Evolutionary conservation across 2,888 invertebrate genomes (phyloP), one percentile per base, ranked within the genome.

Genomic region (Pecten maximus): DNA sequence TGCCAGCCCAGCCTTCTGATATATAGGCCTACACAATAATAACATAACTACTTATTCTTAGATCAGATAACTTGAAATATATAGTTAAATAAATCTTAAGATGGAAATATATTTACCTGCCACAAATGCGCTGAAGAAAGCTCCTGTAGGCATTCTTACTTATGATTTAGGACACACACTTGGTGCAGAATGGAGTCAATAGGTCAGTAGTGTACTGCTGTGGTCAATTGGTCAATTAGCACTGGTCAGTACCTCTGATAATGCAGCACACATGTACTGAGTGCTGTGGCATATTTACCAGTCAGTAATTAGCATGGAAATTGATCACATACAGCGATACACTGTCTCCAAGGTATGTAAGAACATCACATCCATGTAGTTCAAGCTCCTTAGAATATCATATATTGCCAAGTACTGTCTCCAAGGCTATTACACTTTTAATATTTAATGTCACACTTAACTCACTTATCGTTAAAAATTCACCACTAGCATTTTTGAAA

Each of bases 211-310:
- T 28, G 28, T 60, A 15, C 60, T 28, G 28, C 28, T n/a, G 60
- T 16, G 6, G 2, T 60, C 60, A 28, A n/a, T 15, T 3, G 3
- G 10, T 60, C 16, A 28, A 60, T 60, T 60, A 60, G 60, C 28
- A 60, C n/a, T 60, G 60, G 60, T 60, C 60, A 60, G 60, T 16
- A 60, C 60, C 28, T 60, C 60, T 60, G 15, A 60, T 60, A 60
- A 60, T 60, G 60, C 6, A 60, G 6, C 60, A 28, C 60, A 60
- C 28, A 28, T n/a, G 50, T 50, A n/a, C n/a, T n/a, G 16, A 16
- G 2, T 50, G 16, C 50, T 50, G 50, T 50, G 16, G 16, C 16
- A 16, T 50, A 50, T 16, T 50, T 3, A 28, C 4, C 60, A 28
- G n/a, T n/a, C 28, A 60, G 60, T 60, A 60, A 2, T n/a, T 60